phyloP scores from a whole-genome alignment of 2,797 vertebrate genomes.

The Aeoliscus strigatus region DNA sequence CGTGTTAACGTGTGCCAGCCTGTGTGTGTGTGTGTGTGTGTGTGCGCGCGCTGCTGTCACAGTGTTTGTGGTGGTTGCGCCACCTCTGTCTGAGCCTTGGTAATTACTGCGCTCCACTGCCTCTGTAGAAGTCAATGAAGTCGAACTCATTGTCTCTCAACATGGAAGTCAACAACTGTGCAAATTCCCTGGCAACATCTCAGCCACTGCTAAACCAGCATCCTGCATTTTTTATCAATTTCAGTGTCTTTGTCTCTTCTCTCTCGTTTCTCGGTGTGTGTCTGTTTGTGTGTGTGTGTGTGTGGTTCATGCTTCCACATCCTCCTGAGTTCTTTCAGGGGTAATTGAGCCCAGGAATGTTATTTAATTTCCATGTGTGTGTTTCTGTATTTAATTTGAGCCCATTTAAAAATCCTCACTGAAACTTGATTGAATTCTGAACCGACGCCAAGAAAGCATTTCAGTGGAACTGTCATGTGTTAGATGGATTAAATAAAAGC shows the following conservation, averaged over 20 bases:
- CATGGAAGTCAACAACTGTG: conserved; percentile 70
- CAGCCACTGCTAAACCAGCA: conserved; percentile 55
- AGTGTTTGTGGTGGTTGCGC: conserved; percentile 47
- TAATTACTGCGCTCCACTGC: conserved; percentile 72
- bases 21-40: conserved; percentile 18
- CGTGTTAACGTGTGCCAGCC: conserved; percentile 2
- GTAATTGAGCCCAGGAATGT: too few relatives aligned
- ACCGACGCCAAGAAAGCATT: too few relatives aligned
- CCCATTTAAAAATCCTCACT: too few relatives aligned
- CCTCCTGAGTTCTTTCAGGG: too few relatives aligned
- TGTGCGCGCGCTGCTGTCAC: conserved; percentile 27
- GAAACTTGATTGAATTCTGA: too few relatives aligned
- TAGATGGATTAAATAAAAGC: too few relatives aligned
- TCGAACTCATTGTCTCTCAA: conserved; percentile 72
- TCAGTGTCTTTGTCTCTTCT: conserved; percentile 45
- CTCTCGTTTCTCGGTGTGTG: conserved; percentile 7
- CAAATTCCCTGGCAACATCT: conserved; percentile 60
- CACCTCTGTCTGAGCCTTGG: conserved; percentile 54
- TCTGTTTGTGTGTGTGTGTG: too few relatives aligned
- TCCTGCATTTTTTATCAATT: conserved; percentile 57
- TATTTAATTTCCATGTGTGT: too few relatives aligned
- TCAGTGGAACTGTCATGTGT: too few relatives aligned
- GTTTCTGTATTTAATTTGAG: too few relatives aligned
- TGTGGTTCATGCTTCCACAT: too few relatives aligned
- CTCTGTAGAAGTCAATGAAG: conserved; percentile 70